Percentiles rank a stretch among this genome's conserved stretches.
phyloP scores from a whole-genome alignment of 1,140 invertebrate genomes.

The Macrocentrus cingulum region DNA sequence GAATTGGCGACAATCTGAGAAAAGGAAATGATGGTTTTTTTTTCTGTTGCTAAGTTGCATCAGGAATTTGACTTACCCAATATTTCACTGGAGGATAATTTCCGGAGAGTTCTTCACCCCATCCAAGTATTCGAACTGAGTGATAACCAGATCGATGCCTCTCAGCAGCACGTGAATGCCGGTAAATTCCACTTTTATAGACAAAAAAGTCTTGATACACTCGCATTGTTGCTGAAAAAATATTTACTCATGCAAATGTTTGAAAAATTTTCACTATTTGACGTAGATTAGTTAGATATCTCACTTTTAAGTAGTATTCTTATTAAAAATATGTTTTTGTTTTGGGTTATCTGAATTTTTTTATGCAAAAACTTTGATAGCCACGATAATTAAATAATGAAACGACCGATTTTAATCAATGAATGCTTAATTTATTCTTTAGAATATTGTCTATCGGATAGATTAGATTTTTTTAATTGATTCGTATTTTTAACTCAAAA shows the following conservation, averaged over 20 bases:
- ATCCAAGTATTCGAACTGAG: constrained; percentile 88
- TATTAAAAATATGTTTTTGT: too few species aligned
- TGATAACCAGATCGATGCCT: constrained; percentile 72
- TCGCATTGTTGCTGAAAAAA: constrained; percentile 80
- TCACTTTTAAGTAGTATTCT: too few species aligned
- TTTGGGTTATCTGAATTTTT: too few species aligned
- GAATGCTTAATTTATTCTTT: neutral
- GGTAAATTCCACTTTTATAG: constrained; percentile 83
- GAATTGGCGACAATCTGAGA: constrained; percentile 84
- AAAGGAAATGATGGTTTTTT: constrained; percentile 22
- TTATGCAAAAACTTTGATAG: too few species aligned
- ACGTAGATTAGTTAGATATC: too few species aligned
- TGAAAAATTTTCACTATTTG: too few species aligned
- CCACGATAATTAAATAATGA: too few species aligned
- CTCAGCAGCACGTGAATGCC: constrained; percentile 63
- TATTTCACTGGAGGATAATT: constrained; percentile 69
- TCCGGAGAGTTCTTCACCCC: constrained; percentile 74
- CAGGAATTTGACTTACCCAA: too few species aligned
- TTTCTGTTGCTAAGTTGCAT: too few species aligned
- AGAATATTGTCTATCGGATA: too few species aligned
- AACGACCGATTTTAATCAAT: too few species aligned
- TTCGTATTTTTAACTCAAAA: neutral
- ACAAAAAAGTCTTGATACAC: constrained; percentile 90
- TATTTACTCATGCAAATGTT: too few species aligned
- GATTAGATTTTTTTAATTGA: neutral